phyloP scores from a whole-genome alignment of 1,140 invertebrate species.

The Physella acuta region DNA sequence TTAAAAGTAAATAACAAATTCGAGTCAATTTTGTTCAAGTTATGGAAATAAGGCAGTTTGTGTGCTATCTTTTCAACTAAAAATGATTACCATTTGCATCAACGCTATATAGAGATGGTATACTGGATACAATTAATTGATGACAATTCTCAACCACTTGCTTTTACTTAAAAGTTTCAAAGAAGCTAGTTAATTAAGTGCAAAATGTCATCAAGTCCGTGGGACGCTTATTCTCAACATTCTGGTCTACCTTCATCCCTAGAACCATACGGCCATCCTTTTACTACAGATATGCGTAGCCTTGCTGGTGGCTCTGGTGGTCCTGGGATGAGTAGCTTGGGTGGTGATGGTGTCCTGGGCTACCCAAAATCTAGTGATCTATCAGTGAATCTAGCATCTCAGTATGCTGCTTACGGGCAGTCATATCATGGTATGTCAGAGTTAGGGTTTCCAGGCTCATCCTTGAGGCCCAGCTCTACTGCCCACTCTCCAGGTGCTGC shows the following conservation, averaged over 20 bases:
- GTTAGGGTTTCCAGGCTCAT: slow-evolving; percentile 13
- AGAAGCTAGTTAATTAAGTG: no score
- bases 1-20: no score
- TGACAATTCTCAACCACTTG: no score
- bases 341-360: slow-evolving; percentile 12
- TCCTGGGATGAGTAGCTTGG: slow-evolving; percentile 21
- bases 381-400: slow-evolving; percentile 20
- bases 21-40: no score
- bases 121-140: no score
- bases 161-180: no score
- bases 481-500: slow-evolving; percentile 21
- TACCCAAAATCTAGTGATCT: slow-evolving; percentile 24
- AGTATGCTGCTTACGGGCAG: slow-evolving; percentile 19
- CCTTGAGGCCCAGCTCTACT: slow-evolving; percentile 1
- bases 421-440: slow-evolving; percentile 21
- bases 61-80: no score
- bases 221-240: slow-evolving; percentile 25
- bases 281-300: slow-evolving; percentile 17
- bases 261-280: slow-evolving; percentile 14
- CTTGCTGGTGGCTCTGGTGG: slow-evolving; percentile 14
- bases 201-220: slow-evolving; percentile 19
- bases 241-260: slow-evolving; percentile 17
- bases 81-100: no score
- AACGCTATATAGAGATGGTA: no score
- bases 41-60: no score